A percentile compares a stretch with the other conserved stretches of the same genome.
Conservation (phyloP, 2,888 invertebrate genomes). For the Xestia ashworthii region DNA sequence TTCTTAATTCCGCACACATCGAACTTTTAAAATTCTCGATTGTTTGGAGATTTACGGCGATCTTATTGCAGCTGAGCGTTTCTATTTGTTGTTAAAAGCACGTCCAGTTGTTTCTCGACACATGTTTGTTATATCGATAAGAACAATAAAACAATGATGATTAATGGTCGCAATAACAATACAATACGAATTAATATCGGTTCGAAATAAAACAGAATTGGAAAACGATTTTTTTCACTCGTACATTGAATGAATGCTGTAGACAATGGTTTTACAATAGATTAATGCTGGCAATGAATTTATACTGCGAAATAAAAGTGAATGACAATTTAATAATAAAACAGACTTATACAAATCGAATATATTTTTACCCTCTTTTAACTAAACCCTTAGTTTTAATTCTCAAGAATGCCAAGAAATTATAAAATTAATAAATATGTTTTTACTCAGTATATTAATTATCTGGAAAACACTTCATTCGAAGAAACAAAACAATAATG, state of each 20-base stretch:
- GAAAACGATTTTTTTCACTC: slow-evolving; percentile 39
- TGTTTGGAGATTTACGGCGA: slow-evolving; percentile 23
- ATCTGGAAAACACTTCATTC: neutral
- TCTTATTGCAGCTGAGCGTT: slow-evolving; percentile 37
- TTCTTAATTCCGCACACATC: slow-evolving; percentile 12
- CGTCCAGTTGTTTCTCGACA: slow-evolving; percentile 56
- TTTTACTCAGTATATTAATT: neutral
- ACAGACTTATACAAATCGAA: neutral
- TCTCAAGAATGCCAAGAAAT: neutral
- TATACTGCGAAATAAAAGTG: slow-evolving; percentile 8
- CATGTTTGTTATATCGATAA: slow-evolving; percentile 50
- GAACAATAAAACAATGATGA: slow-evolving; percentile 64
- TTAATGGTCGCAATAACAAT: slow-evolving; percentile 60
- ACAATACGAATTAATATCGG: slow-evolving; percentile 43
- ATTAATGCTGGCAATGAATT: slow-evolving; percentile 38
- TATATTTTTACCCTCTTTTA: neutral
- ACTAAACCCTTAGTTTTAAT: neutral
- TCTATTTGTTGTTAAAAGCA: slow-evolving; percentile 54
- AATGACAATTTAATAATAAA: slow-evolving; percentile 2
- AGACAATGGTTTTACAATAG: slow-evolving; percentile 25
- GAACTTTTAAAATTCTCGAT: slow-evolving; percentile 47
- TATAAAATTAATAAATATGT: neutral
- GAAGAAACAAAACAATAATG: slow-evolving; percentile 4
- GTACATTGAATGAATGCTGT: slow-evolving; percentile 18
- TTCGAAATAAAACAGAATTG: slow-evolving; percentile 40